These are phyloP conservation scores for Hypotaenidia okinawae DNA, from an alignment of 2,797 vertebrate species.

Conservation along the genomic window DNA sequence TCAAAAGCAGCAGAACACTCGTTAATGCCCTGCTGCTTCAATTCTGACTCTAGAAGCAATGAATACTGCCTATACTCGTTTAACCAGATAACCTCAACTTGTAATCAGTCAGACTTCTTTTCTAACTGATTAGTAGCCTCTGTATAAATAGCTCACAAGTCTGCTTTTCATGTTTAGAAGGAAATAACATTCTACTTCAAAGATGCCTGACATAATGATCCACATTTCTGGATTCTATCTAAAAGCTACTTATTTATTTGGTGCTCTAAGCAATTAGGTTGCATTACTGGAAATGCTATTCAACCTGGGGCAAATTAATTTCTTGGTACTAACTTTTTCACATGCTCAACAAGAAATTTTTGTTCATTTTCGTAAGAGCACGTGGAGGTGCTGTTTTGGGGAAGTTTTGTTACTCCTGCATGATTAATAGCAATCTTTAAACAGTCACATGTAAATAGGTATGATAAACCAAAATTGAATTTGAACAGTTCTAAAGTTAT, in stretches of 20 bases:
- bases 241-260: conserved; percentile 57
- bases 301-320: neutral
- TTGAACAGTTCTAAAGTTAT: neutral
- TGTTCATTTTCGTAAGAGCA: neutral
- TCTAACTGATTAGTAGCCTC: conserved; percentile 2
- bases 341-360: neutral
- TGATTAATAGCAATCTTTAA: neutral
- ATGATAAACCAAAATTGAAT: neutral
- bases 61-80: neutral
- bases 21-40: neutral
- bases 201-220: conserved; percentile 28
- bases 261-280: conserved; percentile 42
- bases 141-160: conserved; percentile 18
- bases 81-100: neutral
- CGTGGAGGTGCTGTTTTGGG: neutral
- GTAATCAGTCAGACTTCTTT: no score
- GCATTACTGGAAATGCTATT: conserved; percentile 1
- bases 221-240: conserved; percentile 25
- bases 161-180: conserved; percentile 32
- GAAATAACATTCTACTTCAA: conserved; percentile 39
- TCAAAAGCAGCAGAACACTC: neutral
- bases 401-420: neutral
- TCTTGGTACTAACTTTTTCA: neutral
- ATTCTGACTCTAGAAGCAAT: neutral
- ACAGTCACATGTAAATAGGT: neutral